Evolutionary conservation across 1,140 invertebrate species (phyloP).

Genomic region (Scaptomyza montana): DNA sequence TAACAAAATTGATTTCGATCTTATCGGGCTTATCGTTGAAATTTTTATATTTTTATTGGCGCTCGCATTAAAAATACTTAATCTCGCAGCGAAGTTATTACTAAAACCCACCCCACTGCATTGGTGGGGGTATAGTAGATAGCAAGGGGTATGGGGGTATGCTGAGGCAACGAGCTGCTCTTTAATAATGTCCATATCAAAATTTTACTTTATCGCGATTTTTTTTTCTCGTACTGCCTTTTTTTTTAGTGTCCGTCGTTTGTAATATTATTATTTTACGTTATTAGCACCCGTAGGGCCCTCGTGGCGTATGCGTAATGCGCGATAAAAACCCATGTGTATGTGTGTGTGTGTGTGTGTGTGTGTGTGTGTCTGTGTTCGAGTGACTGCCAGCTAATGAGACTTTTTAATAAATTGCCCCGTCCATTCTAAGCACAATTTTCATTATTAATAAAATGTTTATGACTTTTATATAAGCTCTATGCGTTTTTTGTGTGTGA

Average conservation of each 20-base stretch:
- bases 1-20: conserved; percentile 78
- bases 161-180: conserved; percentile 20
- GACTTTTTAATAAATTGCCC: conserved; percentile 82
- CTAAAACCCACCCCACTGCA: conserved; percentile 29
- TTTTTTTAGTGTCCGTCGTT: conserved; percentile 40
- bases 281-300: conserved; percentile 80
- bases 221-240: conserved; percentile 26
- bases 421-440: conserved; percentile 77
- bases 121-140: not conserved
- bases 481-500: conserved; percentile 32
- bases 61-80: conserved; percentile 82
- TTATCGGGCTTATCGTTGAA: conserved; percentile 76
- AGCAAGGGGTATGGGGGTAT: not conserved
- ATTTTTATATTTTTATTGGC: conserved; percentile 80
- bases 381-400: conserved; percentile 66
- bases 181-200: conserved; percentile 79
- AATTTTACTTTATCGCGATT: conserved; percentile 80
- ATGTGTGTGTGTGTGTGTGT: conserved; percentile 6
- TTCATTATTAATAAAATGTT: conserved; percentile 83
- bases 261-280: conserved; percentile 66
- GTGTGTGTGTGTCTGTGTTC: conserved; percentile 18
- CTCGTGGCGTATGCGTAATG: conserved; percentile 76
- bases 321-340: conserved; percentile 63
- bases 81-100: conserved; percentile 73
- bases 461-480: conserved; percentile 73